Evolutionary conservation across 1,140 invertebrate genomes (phyloP).

Genomic region (Diabrotica undecimpunctata): DNA sequence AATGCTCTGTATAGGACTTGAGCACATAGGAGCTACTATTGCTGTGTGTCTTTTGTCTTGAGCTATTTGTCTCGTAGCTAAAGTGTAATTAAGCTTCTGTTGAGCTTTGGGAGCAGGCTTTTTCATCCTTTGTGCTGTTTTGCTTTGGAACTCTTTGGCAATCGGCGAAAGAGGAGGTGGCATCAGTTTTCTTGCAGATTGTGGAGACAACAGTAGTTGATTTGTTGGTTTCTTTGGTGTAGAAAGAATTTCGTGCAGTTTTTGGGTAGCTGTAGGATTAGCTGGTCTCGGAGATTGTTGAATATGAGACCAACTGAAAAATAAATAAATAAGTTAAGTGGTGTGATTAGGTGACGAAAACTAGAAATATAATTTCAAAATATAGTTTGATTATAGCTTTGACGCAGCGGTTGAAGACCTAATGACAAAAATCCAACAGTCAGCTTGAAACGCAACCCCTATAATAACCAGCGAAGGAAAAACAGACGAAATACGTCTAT

Average conservation of each 20-base stretch:
- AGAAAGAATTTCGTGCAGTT: slow-evolving; percentile 67
- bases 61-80: slow-evolving; percentile 34
- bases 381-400: no score
- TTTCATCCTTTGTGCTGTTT: slow-evolving; percentile 22
- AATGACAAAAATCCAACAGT: no score
- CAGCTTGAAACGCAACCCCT: no score
- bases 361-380: no score
- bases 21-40: slow-evolving; percentile 45
- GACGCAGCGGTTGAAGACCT: no score
- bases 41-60: slow-evolving; percentile 42
- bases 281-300: slow-evolving; percentile 35
- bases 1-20: slow-evolving; percentile 42
- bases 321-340: no score
- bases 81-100: slow-evolving; percentile 54
- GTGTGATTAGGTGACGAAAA: no score
- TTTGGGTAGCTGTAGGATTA: slow-evolving; percentile 66
- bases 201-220: slow-evolving; percentile 29
- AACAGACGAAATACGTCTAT: no score
- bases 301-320: slow-evolving; percentile 29
- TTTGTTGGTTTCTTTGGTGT: slow-evolving; percentile 58
- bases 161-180: slow-evolving; percentile 30
- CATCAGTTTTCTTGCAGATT: slow-evolving; percentile 19
- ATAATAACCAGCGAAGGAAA: no score
- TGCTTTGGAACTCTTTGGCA: slow-evolving; percentile 30
- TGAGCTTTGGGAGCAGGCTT: slow-evolving; percentile 46